Evolutionary conservation across 2,888 invertebrate species (phyloP), one percentile per base, ranked within the genome.

Genomic region (Azorinus chamasolen): DNA sequence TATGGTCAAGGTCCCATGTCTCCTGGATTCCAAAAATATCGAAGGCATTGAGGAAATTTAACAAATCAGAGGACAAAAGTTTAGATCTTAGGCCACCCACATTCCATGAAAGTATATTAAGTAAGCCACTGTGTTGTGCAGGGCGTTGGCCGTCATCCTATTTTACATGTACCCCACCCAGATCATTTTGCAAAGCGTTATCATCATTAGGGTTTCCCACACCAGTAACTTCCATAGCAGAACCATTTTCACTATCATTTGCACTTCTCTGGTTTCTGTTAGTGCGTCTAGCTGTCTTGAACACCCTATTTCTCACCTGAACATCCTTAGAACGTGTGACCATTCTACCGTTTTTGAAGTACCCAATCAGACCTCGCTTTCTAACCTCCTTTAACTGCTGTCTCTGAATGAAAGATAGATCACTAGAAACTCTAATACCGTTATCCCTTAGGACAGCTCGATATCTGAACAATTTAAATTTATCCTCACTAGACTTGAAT

Each of bases 131-230:
- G 32, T 32, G 10, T 32, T 10, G 65, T 65, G 65, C 14, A 25
- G 55, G 22, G 65, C 65, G 24, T 65, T 45, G 65, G 39, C 65
- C 65, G 22, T n/a, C 37, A 20, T 37, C 65, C 57, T 57, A 48
- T 37, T 25, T 54, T 8, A n/a, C n/a, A n/a, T n/a, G n/a, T n/a
- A n/a, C 4, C 27, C 14, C 32, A 8, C 24, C 32, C 14, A 22
- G 2, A 6, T 12, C 24, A 22, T 22, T 22, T 20, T 50, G 14
- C 3, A 14, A 20, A 50, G 2, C 22, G 6, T 22, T 6, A 14
- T 14, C 24, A 22, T 14, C 22, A 22, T 18, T 50, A 20, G 50
- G 8, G 8, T 5, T 5, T 14, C 4, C 8, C 24, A 20, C 50
- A 14, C 8, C 24, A 32, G 32, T 10, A 4, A 32, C 32, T 32